phyloP scores from a whole-genome alignment of 2,113 vertebrate species.

The Dromiciops gliroides region DNA sequence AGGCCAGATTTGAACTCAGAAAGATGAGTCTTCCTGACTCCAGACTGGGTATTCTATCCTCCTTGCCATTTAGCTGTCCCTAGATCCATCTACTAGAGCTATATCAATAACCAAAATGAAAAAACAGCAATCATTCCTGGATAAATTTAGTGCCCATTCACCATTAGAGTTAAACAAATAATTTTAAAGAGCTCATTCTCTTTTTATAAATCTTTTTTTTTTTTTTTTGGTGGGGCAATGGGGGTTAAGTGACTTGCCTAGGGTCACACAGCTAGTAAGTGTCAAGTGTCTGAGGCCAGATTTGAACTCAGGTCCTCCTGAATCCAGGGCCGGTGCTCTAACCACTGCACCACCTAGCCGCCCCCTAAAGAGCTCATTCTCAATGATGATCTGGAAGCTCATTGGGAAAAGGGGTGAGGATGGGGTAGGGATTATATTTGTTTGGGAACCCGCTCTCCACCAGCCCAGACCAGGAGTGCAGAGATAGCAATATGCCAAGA shows the following conservation, averaged over 20 bases:
- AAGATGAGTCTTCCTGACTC: not conserved
- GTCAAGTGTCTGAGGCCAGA: too few species aligned
- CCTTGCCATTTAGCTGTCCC: not conserved
- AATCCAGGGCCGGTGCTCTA: too few species aligned
- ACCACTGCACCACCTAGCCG: too few species aligned
- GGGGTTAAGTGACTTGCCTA: too few species aligned
- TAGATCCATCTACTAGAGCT: not conserved
- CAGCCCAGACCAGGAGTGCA: not conserved
- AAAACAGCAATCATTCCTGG: not conserved
- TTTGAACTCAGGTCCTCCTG: too few species aligned
- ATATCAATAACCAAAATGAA: not conserved
- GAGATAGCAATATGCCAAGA: not conserved
- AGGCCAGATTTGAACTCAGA: not conserved
- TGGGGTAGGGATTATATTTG: not conserved
- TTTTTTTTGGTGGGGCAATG: too few species aligned
- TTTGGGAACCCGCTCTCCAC: not conserved
- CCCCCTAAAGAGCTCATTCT: slow-evolving; percentile 11
- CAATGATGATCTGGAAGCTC: slow-evolving; percentile 9
- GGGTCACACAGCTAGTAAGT: too few species aligned
- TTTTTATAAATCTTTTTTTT: too few species aligned
- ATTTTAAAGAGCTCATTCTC: slow-evolving; percentile 13
- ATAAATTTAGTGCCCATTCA: not conserved
- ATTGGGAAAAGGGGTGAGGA: not conserved
- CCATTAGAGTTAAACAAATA: not conserved
- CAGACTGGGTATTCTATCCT: too few species aligned